Evolutionary conservation across 2,113 vertebrate species (phyloP), one percentile per base, ranked within the genome.

Genomic region (Tringa solitaria): DNA sequence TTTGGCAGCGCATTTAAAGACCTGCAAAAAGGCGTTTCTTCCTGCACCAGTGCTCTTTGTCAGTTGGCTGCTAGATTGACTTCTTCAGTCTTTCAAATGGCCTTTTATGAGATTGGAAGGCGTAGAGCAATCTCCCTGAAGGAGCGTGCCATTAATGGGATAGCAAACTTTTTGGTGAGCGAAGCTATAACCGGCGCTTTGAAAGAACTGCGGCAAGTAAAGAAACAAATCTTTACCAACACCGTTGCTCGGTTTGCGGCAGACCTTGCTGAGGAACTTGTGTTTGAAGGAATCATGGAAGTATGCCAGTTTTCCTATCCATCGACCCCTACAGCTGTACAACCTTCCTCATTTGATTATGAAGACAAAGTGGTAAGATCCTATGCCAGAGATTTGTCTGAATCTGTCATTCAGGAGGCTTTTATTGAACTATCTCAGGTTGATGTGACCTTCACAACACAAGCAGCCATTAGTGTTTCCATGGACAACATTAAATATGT

Each of bases 201-300:
- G 61, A 98, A 98, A 95, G 99, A 99, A 21, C 98, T 99, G 84
- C 98, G 98, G 20, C 98, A 98, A 2, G 98, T 99, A 35, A 99
- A 99, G 97, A 99, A 99, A 91, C 99, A 99, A 97, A 99, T 99
- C 87, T 99, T 99, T 94, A 99, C 99, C 78, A 99, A 98, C 85
- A 98, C 99, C 0, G 99, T 99, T 37, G 97, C 99, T 6, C 97
- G 96, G 10, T 99, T 99, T 80, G 99, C 99, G 12, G 98, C 99
- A 28, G 99, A 99, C 91, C 98, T 99, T 26, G 99, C 99, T 12
- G 99, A 99, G 96, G 99, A 99, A 33, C 98, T 99, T 74, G 98
- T 99, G 80, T 99, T 99, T 97, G 99, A 99, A 97, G 99, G 99
- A 39, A 99, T 99, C 43, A 99, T 99, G 99, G 99, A 99, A 96